Evolutionary conservation across 2,113 vertebrate species (phyloP).

Genomic region (Lamprotornis superbus): DNA sequence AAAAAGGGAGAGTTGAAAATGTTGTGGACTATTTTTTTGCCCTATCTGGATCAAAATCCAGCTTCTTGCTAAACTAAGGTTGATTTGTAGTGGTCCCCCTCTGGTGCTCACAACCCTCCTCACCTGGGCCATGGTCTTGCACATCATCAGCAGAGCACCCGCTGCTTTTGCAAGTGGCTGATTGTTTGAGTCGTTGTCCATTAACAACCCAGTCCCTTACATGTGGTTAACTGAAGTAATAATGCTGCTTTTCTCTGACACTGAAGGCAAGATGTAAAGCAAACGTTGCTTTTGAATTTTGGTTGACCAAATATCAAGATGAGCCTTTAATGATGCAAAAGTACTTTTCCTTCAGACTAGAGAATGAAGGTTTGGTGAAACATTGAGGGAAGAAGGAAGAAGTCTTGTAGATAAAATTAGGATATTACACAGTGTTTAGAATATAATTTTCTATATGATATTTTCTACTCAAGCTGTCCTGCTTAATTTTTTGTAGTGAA

Average conservation of each 20-base stretch:
- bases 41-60: neutral
- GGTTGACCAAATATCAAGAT: neutral
- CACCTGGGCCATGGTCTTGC: neutral
- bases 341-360: neutral
- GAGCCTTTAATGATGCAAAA: neutral
- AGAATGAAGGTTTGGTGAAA: neutral
- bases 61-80: neutral
- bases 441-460: neutral
- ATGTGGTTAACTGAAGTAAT: neutral
- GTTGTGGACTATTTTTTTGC: neutral
- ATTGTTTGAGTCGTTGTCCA: neutral
- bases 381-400: neutral
- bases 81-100: neutral
- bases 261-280: neutral
- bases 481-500: slow-evolving; percentile 21
- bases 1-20: neutral
- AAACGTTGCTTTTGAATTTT: neutral
- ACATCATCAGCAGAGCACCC: neutral
- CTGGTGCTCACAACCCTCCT: neutral
- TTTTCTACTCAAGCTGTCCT: neutral
- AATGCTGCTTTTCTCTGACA: neutral
- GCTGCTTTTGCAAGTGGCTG: neutral
- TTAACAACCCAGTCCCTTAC: neutral
- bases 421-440: neutral
- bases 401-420: neutral